Percentiles rank a stretch among this genome's conserved stretches.
Evolutionary conservation across 2,113 vertebrate species (phyloP).

Genomic region (Alouatta palliata): DNA sequence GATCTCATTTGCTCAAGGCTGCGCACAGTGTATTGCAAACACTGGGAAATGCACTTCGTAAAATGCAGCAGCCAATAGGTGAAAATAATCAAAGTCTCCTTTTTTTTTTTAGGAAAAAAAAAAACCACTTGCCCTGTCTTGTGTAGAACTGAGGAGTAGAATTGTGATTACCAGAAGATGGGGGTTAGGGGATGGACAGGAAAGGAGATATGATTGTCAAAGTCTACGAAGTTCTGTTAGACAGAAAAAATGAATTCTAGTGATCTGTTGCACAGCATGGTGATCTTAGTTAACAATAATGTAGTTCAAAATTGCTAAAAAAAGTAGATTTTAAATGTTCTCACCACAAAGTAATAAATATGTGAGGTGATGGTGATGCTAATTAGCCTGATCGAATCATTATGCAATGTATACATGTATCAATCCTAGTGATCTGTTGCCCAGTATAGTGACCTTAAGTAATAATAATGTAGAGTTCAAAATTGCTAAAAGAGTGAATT

Average conservation of each 20-base stretch:
- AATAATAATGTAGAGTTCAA: neutral
- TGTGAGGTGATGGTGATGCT: neutral
- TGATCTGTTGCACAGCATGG: neutral
- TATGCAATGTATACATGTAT: neutral
- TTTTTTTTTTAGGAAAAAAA: constrained; percentile 53
- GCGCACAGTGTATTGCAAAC: constrained; percentile 69
- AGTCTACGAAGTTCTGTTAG: neutral
- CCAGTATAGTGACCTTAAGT: neutral
- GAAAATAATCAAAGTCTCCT: constrained; percentile 67
- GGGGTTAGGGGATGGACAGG: neutral
- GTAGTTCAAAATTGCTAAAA: neutral
- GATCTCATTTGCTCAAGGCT: constrained; percentile 79
- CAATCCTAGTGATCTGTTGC: neutral
- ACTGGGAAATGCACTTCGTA: constrained; percentile 70
- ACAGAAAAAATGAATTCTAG: neutral
- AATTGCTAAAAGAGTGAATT: neutral
- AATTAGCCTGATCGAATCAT: neutral
- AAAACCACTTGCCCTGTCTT: constrained; percentile 74
- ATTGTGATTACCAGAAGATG: neutral
- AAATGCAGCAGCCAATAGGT: constrained; percentile 81
- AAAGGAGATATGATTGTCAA: neutral
- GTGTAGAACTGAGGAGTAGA: neutral
- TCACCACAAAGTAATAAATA: neutral
- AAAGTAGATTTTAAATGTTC: neutral
- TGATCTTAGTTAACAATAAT: neutral